Evolutionary conservation across 2,113 vertebrate species (phyloP).

Genomic region (Laticauda colubrina): DNA sequence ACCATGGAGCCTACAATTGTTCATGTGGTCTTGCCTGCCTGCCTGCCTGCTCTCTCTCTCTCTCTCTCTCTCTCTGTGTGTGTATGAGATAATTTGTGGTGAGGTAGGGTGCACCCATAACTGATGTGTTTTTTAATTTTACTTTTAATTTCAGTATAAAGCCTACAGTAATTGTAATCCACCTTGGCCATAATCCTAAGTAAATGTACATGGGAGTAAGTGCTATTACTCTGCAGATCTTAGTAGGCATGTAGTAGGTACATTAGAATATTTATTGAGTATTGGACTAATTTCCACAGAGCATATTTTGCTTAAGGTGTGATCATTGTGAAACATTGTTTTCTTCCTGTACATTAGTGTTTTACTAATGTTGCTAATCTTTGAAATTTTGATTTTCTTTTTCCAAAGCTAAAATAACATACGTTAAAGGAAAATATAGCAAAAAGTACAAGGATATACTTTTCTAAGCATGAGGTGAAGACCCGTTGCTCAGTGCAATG

Average conservation of each 20-base stretch:
- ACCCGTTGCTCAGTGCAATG: not conserved
- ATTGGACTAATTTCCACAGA: not conserved
- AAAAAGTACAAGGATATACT: not conserved
- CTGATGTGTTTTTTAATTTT: not conserved
- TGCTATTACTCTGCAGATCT: not conserved
- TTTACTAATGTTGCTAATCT: not conserved
- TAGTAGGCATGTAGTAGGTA: not conserved
- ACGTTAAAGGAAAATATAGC: not conserved
- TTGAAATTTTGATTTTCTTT: not conserved
- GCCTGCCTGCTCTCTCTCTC: too few relatives aligned
- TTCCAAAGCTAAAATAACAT: not conserved
- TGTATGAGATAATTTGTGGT: not conserved
- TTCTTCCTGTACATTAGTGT: not conserved
- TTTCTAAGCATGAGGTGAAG: not conserved
- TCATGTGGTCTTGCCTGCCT: constrained; percentile 49
- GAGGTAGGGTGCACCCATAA: not conserved
- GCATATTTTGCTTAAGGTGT: not conserved
- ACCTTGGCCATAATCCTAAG: not conserved
- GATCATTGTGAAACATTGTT: not conserved
- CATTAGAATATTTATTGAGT: not conserved
- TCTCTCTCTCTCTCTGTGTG: too few relatives aligned
- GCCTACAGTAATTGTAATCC: constrained; percentile 15
- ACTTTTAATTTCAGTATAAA: constrained; percentile 58
- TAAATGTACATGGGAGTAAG: not conserved
- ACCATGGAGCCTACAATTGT: constrained; percentile 20